Evolutionary conservation across 2,888 invertebrate genomes (phyloP).

Genomic region (Meloe dianella): DNA sequence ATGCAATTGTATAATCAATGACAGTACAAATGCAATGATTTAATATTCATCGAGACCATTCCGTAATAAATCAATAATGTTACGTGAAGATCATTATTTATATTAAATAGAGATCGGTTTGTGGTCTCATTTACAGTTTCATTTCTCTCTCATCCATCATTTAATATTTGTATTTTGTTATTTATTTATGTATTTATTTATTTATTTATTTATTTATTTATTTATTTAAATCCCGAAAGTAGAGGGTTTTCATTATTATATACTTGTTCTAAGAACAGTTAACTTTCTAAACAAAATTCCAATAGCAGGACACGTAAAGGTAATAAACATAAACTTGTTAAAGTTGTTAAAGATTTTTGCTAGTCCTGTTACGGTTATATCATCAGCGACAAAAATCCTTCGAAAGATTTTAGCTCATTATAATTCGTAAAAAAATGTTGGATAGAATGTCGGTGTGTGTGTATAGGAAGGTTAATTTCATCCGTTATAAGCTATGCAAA

Average conservation of each 20-base stretch:
- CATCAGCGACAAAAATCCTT: constrained; percentile 21
- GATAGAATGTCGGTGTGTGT: neutral
- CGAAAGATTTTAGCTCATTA: constrained; percentile 10
- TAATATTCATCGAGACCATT: neutral
- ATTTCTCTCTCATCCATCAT: neutral
- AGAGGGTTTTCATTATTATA: neutral
- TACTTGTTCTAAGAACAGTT: constrained; percentile 18
- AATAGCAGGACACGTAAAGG: constrained; percentile 26
- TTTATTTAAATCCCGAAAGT: neutral
- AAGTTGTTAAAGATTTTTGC: constrained; percentile 25
- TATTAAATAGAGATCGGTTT: neutral
- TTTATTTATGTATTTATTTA: no score
- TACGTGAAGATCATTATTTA: constrained; percentile 1
- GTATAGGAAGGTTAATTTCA: constrained; percentile 18
- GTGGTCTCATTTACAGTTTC: neutral
- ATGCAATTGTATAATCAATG: neutral
- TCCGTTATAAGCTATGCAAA: constrained; percentile 27
- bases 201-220: no score
- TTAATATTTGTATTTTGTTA: neutral
- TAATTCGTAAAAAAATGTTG: constrained; percentile 10
- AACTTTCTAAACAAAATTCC: constrained; percentile 21
- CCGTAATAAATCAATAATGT: neutral
- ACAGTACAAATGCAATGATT: neutral
- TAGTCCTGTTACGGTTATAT: constrained; percentile 20
- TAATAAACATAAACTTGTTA: constrained; percentile 31